Conservation (phyloP, 2,113 vertebrate genomes). For the Syngnathus typhle region DNA sequence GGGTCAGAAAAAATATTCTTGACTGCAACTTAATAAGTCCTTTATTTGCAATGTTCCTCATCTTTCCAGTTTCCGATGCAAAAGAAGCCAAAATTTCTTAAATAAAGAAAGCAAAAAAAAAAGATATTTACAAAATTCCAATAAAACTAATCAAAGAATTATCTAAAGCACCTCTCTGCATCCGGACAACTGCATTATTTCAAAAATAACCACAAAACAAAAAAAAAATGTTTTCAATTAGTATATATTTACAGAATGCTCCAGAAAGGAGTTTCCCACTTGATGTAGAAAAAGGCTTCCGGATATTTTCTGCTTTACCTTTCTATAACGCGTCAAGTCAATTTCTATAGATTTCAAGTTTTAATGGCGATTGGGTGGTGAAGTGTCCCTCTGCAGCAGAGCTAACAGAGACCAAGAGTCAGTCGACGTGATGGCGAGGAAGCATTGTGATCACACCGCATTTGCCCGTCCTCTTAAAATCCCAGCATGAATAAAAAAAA, state of each 20-base stretch:
- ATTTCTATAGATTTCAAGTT: constrained; percentile 74
- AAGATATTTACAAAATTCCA: constrained; percentile 87
- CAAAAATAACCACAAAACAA: constrained; percentile 62
- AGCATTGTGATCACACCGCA: constrained; percentile 64
- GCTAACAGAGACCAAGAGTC: constrained; percentile 50
- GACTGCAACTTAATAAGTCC: constrained; percentile 69
- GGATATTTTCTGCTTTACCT: constrained; percentile 64
- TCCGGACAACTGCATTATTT: constrained; percentile 74
- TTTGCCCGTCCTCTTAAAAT: constrained; percentile 56
- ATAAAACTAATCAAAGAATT: constrained; percentile 82
- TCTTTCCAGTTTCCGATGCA: constrained; percentile 84
- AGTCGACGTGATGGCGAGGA: constrained; percentile 62
- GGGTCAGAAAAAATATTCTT: constrained; percentile 16
- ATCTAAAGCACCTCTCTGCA: constrained; percentile 83
- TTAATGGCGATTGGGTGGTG: constrained; percentile 64
- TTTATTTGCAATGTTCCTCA: constrained; percentile 75
- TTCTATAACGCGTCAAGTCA: constrained; percentile 65
- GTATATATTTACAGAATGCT: constrained; percentile 76
- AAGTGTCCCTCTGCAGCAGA: constrained; percentile 51
- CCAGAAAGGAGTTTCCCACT: constrained; percentile 74
- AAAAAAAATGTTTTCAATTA: constrained; percentile 27
- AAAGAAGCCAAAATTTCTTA: constrained; percentile 89
- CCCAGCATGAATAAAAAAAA: constrained; percentile 30
- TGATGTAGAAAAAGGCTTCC: constrained; percentile 73
- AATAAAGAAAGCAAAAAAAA: constrained; percentile 81